Evolutionary conservation across 64 coral and sea anemone genomes (phyloP), one percentile per base, ranked within the genome.

Genomic region (Pachyseris speciosa): DNA sequence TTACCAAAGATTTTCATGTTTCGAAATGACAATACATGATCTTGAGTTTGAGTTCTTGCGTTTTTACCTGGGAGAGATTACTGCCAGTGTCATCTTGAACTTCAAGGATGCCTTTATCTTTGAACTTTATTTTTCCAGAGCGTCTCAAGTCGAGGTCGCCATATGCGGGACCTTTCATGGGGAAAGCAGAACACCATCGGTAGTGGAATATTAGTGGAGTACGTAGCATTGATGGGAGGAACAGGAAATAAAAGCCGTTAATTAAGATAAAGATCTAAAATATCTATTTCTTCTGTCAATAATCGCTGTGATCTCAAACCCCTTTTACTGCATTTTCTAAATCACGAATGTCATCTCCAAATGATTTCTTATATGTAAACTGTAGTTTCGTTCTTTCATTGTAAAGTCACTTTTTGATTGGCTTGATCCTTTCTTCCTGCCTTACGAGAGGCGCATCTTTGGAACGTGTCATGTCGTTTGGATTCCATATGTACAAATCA

Each of bases 191-290:
- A 74, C 70, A 74, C 40, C 13, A 17, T 26, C n/a, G 10, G 1
- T 40, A 42, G 27, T 43, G 34, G 67, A 74, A 74, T 44, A 40
- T n/a, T 7, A 44, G 69, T 42, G 51, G 51, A 4, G 8, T 19
- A 55, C 16, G 51, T 19, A 55, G 64, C 11, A 16, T 33, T 67
- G n/a, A n/a, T n/a, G 17, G 64, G 13, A 32, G 27, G 50, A 36
- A 52, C 75, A 58, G 48, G 75, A 57, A 79, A 32, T 50, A 45
- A 45, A 45, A 45, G 11, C n/a, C n/a, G 43, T 19, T 50, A 16
- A 58, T 79, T 34, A 79, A 79, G 75, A 79, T 79, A 36, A 79
- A 51, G 29, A 79, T 79, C 50, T 79, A 31, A 57, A 53, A 59
- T 13, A 79, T 79, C 32, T 79, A 17, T 57, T 25, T 9, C 31